Evolutionary conservation across 2,797 vertebrate genomes (phyloP).

Genomic region (Crocidura indochinensis): DNA sequence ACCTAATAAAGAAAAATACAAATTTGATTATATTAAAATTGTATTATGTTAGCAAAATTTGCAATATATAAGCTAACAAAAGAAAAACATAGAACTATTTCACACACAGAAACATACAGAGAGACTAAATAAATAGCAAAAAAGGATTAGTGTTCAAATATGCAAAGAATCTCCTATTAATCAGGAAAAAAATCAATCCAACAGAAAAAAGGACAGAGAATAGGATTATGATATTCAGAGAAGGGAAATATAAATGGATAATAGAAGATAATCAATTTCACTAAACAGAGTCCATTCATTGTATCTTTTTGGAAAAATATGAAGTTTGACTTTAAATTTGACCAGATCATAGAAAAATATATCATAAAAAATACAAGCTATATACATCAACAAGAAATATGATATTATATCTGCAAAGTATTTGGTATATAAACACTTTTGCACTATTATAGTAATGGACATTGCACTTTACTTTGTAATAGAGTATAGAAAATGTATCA

Average conservation of each 20-base stretch:
- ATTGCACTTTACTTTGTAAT: background rate
- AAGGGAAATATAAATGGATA: slow-evolving; percentile 40
- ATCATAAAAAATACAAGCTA: background rate
- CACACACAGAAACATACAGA: background rate
- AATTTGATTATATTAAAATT: background rate
- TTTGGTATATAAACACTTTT: background rate
- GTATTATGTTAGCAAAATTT: slow-evolving; percentile 45
- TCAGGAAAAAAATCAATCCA: slow-evolving; percentile 2
- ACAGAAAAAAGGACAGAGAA: background rate
- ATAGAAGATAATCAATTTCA: background rate
- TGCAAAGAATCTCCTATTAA: slow-evolving; percentile 30
- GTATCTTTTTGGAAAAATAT: background rate
- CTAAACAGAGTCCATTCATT: background rate
- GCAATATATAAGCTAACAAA: slow-evolving; percentile 43
- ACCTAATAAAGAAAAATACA: slow-evolving; percentile 30
- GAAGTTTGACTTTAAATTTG: slow-evolving; percentile 25
- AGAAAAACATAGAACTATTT: slow-evolving; percentile 1
- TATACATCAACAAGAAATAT: no score
- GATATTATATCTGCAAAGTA: no score
- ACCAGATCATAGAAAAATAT: slow-evolving; percentile 30
- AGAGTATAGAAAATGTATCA: slow-evolving; percentile 2
- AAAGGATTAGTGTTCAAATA: slow-evolving; percentile 30
- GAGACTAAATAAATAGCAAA: slow-evolving; percentile 15
- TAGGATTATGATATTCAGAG: slow-evolving; percentile 27
- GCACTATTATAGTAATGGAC: background rate